phyloP scores from a whole-genome alignment of 2,888 invertebrate genomes.

The Amblyjoppa proteus region DNA sequence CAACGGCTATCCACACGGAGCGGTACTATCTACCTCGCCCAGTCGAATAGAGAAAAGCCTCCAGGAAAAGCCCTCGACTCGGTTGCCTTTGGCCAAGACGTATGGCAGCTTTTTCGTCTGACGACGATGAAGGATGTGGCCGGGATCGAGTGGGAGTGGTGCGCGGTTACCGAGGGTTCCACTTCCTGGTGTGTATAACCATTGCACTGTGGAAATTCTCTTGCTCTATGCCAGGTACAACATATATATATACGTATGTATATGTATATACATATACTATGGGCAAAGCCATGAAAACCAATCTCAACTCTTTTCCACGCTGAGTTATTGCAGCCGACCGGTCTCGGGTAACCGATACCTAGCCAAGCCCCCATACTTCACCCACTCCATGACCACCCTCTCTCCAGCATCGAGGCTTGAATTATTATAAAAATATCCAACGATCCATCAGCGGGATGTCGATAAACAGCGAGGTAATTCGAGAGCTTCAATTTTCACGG shows the following conservation, averaged over 20 bases:
- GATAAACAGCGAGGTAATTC: slow-evolving; percentile 66
- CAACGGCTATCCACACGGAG: slow-evolving; percentile 19
- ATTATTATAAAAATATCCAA: slow-evolving; percentile 65
- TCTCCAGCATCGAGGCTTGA: slow-evolving; percentile 30
- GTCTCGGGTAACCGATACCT: slow-evolving; percentile 62
- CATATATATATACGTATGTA: slow-evolving; percentile 18
- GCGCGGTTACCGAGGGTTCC: slow-evolving; percentile 51
- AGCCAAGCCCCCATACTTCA: slow-evolving; percentile 3
- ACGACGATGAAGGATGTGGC: slow-evolving; percentile 66
- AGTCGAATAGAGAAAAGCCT: slow-evolving; percentile 41
- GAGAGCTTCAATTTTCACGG: slow-evolving; percentile 59
- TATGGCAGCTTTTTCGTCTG: slow-evolving; percentile 61
- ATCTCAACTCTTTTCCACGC: slow-evolving; percentile 65
- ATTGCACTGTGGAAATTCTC: slow-evolving; percentile 30
- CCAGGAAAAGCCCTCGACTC: slow-evolving; percentile 35
- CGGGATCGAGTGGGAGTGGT: slow-evolving; percentile 61
- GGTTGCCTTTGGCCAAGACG: slow-evolving; percentile 49
- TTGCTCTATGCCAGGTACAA: not conserved
- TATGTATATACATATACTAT: slow-evolving; percentile 25
- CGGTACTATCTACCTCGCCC: not conserved
- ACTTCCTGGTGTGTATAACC: slow-evolving; percentile 2
- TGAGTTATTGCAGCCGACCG: slow-evolving; percentile 60
- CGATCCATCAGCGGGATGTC: slow-evolving; percentile 66
- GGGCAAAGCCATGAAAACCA: slow-evolving; percentile 64
- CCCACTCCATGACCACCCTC: slow-evolving; percentile 9